phyloP scores from a whole-genome alignment of 2,113 vertebrate genomes.

The Eulacestoma nigropectus region DNA sequence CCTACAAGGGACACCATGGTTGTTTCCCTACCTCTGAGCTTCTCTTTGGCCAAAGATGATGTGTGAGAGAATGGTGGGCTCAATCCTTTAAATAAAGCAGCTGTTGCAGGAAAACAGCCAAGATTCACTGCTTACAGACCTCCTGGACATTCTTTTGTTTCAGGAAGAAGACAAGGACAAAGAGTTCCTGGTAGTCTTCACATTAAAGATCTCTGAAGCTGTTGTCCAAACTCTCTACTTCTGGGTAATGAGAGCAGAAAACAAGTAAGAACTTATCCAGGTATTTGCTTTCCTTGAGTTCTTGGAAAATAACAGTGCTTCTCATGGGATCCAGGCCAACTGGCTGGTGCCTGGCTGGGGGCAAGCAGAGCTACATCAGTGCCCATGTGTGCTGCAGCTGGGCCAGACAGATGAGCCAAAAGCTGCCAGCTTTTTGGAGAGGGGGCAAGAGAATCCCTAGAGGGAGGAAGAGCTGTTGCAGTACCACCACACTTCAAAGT shows the following conservation, averaged over 20 bases:
- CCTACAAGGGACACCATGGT: background rate
- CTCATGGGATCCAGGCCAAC: background rate
- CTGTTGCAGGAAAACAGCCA: background rate
- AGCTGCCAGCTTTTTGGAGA: background rate
- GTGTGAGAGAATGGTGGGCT: background rate
- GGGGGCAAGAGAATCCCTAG: background rate
- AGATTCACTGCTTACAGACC: background rate
- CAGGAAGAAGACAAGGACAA: background rate
- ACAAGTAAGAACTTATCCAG: background rate
- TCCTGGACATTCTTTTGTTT: background rate
- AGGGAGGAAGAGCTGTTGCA: background rate
- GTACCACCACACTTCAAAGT: background rate
- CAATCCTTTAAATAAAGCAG: background rate
- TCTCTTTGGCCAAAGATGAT: background rate
- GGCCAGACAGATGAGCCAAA: background rate
- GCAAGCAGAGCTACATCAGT: background rate
- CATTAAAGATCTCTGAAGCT: background rate
- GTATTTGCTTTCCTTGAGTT: background rate
- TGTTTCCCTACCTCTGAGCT: background rate
- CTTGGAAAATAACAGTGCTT: background rate
- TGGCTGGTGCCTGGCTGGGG: fast-evolving
- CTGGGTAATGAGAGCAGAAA: background rate
- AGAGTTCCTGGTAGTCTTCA: background rate
- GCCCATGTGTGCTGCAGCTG: background rate
- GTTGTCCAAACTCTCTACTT: background rate